Percentiles rank a stretch among this genome's conserved stretches.
These are phyloP conservation scores for Reticulitermes speratus DNA, from an alignment of 1,140 invertebrate species.

Conservation along the genomic window DNA sequence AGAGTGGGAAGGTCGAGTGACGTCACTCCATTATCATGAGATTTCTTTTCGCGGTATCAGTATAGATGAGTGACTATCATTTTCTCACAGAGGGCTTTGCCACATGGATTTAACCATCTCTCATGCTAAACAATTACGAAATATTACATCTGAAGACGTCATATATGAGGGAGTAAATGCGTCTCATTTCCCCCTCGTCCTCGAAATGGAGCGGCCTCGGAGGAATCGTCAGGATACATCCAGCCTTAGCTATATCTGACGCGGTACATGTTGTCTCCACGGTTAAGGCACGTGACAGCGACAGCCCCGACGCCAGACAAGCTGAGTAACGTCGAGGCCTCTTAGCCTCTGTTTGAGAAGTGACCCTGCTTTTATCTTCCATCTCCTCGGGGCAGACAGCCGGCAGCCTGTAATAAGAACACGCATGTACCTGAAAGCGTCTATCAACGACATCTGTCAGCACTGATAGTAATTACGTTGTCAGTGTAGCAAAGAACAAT, in stretches of 20 bases:
- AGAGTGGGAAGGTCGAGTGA: too few relatives aligned
- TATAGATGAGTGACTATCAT: too few relatives aligned
- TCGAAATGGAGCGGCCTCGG: slow-evolving; percentile 53
- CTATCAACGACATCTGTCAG: too few relatives aligned
- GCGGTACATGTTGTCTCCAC: slow-evolving; percentile 48
- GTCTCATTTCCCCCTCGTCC: slow-evolving; percentile 74
- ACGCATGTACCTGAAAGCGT: too few relatives aligned
- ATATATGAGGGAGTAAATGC: slow-evolving; percentile 73
- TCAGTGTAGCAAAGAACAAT: too few relatives aligned
- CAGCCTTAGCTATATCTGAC: slow-evolving; percentile 59
- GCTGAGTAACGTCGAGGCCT: neutral
- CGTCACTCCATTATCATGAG: too few relatives aligned
- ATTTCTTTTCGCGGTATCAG: too few relatives aligned
- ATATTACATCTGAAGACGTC: slow-evolving; percentile 72
- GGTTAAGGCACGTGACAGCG: neutral
- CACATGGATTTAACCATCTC: too few relatives aligned
- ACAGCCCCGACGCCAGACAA: neutral
- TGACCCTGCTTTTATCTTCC: neutral
- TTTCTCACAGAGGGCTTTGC: too few relatives aligned
- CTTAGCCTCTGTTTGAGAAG: neutral
- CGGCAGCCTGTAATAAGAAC: neutral
- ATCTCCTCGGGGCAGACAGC: neutral
- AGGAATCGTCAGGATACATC: slow-evolving; percentile 55
- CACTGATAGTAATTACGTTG: too few relatives aligned
- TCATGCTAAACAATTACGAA: neutral